Base-by-base conservation (phyloP, 2,797 vertebrate genomes). In the Margarornis squamiger region DNA sequence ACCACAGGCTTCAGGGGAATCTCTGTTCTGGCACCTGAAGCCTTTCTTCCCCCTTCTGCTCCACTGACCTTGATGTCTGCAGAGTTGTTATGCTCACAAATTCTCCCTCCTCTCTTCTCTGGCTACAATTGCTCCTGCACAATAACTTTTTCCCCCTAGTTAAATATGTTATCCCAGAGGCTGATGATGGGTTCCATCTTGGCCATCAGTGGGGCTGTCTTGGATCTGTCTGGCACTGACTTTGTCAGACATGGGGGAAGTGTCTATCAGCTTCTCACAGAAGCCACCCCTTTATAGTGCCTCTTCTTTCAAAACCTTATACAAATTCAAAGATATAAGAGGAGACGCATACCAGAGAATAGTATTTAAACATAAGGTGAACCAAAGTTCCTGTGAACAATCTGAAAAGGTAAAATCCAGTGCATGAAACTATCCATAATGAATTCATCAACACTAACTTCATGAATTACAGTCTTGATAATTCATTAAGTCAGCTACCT, bases 171-270 rank as follows among this genome's bases (percentile, higher is more conserved):
- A 26, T 46, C 23, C 8, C 30, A 51, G 14, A 70, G 19, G 3
- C n/a, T 8, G 2, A 29, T 46, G 4, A 29, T n/a, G 3, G 6
- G 3, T 19, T 48, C 1, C 1, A 7, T 27, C 12, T 73, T 29
- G 17, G 59, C 2, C 24, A 52, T 34, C 3, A 0, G 3, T 2
- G 0, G 2, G 4, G 51, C 8, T 7, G 1, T 55, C 30, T 54
- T 71, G 24, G 36, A 79, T 46, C 2, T 6, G 1, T 23, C 32
- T 55, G 27, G 8, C 9, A 20, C 10, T 76, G 39, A 6, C 22
- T 48, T 11, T 78, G 2, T 45, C 2, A 4, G 23, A 62, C 12
- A 24, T 5, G 1, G 12, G 4, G 10, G 7, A 71, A 57, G 7
- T 3, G 55, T 74, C 41, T 78, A 32, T 26, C 15, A 57, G 7